A percentile compares a stretch with the other conserved stretches of the same genome.
Evolutionary conservation across 1,140 invertebrate genomes (phyloP).

Genomic region (Acromyrmex charruanus): DNA sequence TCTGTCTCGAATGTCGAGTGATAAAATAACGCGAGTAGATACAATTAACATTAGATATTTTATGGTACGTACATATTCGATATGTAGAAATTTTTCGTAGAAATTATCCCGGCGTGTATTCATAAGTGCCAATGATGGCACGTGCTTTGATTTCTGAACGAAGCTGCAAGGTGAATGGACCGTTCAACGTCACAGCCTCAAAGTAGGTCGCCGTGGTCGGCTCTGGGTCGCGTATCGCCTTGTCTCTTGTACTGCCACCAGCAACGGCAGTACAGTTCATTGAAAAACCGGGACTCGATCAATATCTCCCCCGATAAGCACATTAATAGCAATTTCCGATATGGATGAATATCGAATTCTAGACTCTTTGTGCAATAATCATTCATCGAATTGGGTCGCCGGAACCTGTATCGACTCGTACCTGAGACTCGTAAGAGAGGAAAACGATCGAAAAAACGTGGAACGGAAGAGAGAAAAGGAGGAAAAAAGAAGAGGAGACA

Average conservation of each 20-base stretch:
- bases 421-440: neutral
- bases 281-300: conserved; percentile 68
- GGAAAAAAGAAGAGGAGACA: conserved; percentile 34
- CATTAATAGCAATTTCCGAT: conserved; percentile 29
- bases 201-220: conserved; percentile 75
- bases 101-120: conserved; percentile 16
- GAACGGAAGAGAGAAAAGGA: neutral
- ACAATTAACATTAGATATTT: neutral
- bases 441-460: neutral
- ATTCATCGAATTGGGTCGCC: neutral
- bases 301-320: conserved; percentile 38
- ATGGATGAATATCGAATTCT: neutral
- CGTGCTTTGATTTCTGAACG: conserved; percentile 68
- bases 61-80: neutral
- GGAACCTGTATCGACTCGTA: neutral
- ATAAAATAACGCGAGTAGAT: conserved; percentile 1
- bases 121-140: conserved; percentile 20
- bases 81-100: neutral
- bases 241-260: conserved; percentile 39
- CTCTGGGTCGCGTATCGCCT: conserved; percentile 57
- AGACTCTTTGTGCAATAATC: neutral
- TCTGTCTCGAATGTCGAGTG: neutral
- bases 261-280: conserved; percentile 60
- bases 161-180: conserved; percentile 80
- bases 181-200: conserved; percentile 73